Conservation (phyloP, 2,888 invertebrate genomes). For the Caenorhabditis auriculariae region DNA sequence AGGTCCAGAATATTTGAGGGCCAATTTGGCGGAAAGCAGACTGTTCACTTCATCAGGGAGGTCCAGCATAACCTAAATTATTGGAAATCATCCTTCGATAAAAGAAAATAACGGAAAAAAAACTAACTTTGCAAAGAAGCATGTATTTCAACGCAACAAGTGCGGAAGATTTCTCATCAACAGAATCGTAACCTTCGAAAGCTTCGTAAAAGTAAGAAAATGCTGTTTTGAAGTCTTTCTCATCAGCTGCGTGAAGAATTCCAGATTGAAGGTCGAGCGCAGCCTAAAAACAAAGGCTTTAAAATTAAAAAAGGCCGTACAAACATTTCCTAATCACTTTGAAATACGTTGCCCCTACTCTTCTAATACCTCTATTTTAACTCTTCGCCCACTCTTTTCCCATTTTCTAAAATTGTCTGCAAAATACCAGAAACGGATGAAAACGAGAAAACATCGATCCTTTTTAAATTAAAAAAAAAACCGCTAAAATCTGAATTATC, state of each 20-base stretch:
- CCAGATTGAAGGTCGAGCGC: constrained; percentile 95
- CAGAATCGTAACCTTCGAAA: constrained; percentile 90
- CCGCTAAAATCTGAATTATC: no score
- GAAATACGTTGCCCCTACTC: no score
- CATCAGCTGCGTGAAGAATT: constrained; percentile 98
- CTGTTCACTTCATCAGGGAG: constrained; percentile 55
- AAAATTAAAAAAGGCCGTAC: neutral
- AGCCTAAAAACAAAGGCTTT: constrained; percentile 74
- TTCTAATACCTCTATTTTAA: no score
- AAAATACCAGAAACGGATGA: no score
- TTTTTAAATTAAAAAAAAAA: no score
- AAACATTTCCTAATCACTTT: neutral
- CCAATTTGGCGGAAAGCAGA: constrained; percentile 88
- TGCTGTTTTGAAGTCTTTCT: constrained; percentile 98
- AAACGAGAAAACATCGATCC: no score
- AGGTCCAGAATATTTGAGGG: constrained; percentile 83
- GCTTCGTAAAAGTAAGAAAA: constrained; percentile 99
- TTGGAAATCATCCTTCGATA: no score
- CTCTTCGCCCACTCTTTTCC: no score
- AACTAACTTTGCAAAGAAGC: constrained; percentile 87
- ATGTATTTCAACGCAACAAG: constrained; percentile 96
- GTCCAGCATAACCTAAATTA: constrained; percentile 60
- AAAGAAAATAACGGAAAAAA: neutral
- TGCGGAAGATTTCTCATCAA: constrained; percentile 83
- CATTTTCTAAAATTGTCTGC: no score